Evolutionary conservation across 2,797 vertebrate genomes (phyloP).

Genomic region (Crax fasciolata): DNA sequence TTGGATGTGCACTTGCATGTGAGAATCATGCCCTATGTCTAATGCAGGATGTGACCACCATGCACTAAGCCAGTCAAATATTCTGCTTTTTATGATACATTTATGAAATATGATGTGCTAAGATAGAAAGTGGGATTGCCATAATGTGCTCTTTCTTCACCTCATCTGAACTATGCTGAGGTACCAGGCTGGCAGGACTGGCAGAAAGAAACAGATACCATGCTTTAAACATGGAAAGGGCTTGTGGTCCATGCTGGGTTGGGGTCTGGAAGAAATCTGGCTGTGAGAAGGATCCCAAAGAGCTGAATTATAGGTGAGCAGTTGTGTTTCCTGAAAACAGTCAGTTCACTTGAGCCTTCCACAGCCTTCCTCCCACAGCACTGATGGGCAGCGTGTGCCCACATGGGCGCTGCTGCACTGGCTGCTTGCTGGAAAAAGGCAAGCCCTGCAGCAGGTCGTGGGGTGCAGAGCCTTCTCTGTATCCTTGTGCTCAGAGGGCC

Average conservation of each 20-base stretch:
- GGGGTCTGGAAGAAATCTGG: neutral
- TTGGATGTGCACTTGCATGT: neutral
- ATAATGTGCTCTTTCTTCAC: neutral
- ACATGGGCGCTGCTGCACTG: fast-evolving
- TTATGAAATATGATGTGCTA: neutral
- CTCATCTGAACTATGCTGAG: neutral
- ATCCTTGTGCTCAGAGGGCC: neutral
- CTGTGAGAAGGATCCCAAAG: neutral
- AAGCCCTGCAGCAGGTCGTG: neutral
- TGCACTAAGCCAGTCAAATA: neutral
- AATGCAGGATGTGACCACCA: neutral
- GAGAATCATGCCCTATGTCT: neutral
- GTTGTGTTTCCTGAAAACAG: neutral
- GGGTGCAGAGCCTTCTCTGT: neutral
- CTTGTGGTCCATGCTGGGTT: fast-evolving
- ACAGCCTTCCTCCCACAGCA: fast-evolving
- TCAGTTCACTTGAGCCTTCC: neutral
- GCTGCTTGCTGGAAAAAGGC: neutral
- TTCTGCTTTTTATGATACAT: neutral
- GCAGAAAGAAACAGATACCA: neutral
- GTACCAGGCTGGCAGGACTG: neutral
- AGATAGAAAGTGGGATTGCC: fast-evolving
- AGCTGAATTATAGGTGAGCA: neutral
- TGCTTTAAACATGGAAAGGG: neutral
- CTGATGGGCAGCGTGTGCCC: too few relatives aligned